Conservation (phyloP, 2,113 vertebrate genomes). For the Cyphomyrus discorhynchus region DNA sequence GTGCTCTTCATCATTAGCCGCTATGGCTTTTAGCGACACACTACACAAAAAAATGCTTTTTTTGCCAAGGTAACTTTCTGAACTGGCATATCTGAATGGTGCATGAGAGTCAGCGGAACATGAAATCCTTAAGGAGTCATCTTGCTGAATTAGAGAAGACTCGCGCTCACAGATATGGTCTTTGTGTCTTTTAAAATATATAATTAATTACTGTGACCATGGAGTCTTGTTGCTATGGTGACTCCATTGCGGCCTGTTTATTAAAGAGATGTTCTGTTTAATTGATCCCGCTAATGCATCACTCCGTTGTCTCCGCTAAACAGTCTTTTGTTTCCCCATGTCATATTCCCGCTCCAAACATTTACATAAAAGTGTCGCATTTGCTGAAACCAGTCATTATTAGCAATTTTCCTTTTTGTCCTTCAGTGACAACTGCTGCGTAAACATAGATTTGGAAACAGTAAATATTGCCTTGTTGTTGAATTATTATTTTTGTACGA, state of each 20-base stretch:
- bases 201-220: slow-evolving; percentile 67
- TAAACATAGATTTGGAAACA: slow-evolving; percentile 72
- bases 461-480: slow-evolving; percentile 81
- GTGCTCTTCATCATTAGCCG: not conserved
- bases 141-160: slow-evolving; percentile 50
- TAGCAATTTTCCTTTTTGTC: slow-evolving; percentile 80
- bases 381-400: slow-evolving; percentile 87
- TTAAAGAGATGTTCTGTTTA: slow-evolving; percentile 86
- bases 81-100: not conserved
- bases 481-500: slow-evolving; percentile 61
- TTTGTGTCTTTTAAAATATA: slow-evolving; percentile 49
- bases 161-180: slow-evolving; percentile 71
- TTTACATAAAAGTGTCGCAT: slow-evolving; percentile 95
- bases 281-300: slow-evolving; percentile 97
- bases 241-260: slow-evolving; percentile 67
- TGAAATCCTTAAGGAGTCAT: not conserved
- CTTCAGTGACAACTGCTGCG: slow-evolving; percentile 74
- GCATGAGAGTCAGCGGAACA: not conserved
- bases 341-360: slow-evolving; percentile 82
- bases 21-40: not conserved
- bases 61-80: not conserved
- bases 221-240: slow-evolving; percentile 71
- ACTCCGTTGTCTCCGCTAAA: slow-evolving; percentile 83
- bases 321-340: slow-evolving; percentile 91
- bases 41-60: not conserved